A percentile compares a stretch with the other conserved stretches of the same genome.
Conservation (phyloP, 2,113 vertebrate genomes). For the Nesoenas mayeri region DNA sequence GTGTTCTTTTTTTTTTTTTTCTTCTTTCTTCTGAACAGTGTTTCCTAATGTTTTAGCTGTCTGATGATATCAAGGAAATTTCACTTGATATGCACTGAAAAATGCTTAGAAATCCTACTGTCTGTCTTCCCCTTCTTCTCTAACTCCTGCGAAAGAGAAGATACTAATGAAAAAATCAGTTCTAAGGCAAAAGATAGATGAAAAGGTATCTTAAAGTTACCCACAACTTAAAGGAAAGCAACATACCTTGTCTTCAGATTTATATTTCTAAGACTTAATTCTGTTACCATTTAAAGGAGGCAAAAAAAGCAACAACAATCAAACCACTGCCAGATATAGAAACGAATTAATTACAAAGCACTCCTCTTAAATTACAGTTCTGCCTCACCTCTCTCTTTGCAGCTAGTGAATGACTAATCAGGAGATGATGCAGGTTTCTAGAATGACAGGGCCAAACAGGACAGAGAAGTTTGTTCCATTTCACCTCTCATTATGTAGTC, state of each 20-base stretch:
- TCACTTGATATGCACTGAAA: neutral
- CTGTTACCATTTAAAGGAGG: neutral
- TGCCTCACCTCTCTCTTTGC: neutral
- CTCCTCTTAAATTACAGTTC: slow-evolving; percentile 27
- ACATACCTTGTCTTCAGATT: neutral
- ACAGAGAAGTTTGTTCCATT: neutral
- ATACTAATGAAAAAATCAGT: neutral
- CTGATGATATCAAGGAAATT: neutral
- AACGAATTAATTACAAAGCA: slow-evolving; percentile 32
- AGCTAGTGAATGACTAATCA: neutral
- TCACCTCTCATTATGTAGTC: neutral
- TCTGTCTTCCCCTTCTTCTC: neutral
- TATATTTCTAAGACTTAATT: neutral
- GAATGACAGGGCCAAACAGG: neutral
- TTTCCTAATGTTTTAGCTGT: neutral
- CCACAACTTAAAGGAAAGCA: neutral
- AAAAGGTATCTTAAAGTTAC: neutral
- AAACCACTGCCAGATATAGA: neutral
- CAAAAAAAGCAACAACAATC: neutral
- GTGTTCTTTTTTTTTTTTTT: neutral
- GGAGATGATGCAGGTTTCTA: neutral
- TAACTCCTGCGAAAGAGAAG: neutral
- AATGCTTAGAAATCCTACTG: neutral
- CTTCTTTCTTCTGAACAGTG: neutral
- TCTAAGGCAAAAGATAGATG: neutral